Evolutionary conservation across 2,113 vertebrate genomes (phyloP).

Genomic region (Pardalotus punctatus): DNA sequence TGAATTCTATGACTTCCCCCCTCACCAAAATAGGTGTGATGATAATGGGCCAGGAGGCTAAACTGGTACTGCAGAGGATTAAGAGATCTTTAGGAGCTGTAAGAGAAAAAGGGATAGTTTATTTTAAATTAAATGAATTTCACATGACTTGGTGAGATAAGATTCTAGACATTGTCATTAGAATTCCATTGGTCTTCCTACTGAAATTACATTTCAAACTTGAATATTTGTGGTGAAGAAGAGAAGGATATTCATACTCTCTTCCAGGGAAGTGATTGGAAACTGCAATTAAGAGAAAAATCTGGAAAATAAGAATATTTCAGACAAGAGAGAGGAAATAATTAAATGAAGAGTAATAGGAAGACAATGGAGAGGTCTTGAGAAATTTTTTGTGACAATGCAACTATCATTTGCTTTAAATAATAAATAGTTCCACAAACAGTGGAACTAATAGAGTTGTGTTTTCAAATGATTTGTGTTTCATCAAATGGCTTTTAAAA

Average conservation of each 20-base stretch:
- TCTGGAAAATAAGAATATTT: not conserved
- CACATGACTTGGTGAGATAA: not conserved
- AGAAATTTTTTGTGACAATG: not conserved
- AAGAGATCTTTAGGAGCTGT: not conserved
- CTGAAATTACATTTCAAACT: not conserved
- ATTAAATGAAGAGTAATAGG: not conserved
- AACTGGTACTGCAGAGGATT: not conserved
- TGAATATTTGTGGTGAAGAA: not conserved
- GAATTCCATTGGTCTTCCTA: not conserved
- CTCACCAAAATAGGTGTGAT: fast-evolving
- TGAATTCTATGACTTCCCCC: not conserved
- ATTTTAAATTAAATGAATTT: not conserved
- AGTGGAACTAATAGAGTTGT: slow-evolving; percentile 15
- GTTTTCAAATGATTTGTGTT: slow-evolving; percentile 35
- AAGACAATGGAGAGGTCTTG: not conserved
- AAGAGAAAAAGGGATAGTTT: not conserved
- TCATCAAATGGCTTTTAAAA: slow-evolving; percentile 30
- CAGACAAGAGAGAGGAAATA: not conserved
- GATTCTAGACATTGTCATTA: not conserved
- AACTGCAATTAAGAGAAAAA: not conserved
- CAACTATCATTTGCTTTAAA: slow-evolving; percentile 13
- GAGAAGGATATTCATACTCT: not conserved
- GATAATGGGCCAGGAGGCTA: not conserved
- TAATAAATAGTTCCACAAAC: slow-evolving; percentile 49
- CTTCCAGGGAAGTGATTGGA: not conserved